A percentile compares a stretch with the other conserved stretches of the same genome.
These are phyloP conservation scores for Loxodonta africana DNA, from an alignment of 2,113 vertebrate genomes.

Conservation along the genomic window DNA sequence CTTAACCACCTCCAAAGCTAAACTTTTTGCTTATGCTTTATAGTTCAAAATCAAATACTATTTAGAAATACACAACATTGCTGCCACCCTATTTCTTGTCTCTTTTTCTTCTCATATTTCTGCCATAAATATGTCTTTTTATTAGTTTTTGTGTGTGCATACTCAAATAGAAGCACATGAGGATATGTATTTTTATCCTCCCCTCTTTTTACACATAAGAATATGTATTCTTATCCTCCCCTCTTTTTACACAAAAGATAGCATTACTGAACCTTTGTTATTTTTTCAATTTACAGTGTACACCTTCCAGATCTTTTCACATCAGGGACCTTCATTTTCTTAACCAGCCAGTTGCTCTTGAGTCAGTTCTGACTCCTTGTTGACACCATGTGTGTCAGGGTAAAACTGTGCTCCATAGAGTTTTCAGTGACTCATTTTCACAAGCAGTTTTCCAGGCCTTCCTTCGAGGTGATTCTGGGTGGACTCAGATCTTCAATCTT, in stretches of 20 bases:
- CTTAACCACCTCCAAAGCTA: background rate
- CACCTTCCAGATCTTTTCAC: background rate
- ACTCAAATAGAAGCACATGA: background rate
- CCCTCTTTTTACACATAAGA: too few relatives aligned
- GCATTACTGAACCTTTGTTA: background rate
- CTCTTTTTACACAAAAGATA: background rate
- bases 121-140: background rate
- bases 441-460: background rate
- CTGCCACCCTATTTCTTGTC: background rate
- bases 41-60: background rate
- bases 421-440: background rate
- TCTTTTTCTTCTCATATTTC: background rate
- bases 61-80: background rate
- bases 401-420: background rate
- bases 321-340: background rate
- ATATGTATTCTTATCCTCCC: background rate
- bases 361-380: background rate
- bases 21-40: background rate
- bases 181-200: background rate
- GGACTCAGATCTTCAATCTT: background rate
- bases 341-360: background rate
- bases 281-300: background rate
- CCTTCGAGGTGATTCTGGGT: background rate
- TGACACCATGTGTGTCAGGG: background rate
- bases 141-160: background rate